Evolutionary conservation across 2,888 invertebrate species (phyloP).

Genomic region (Philopedon plagiatum): DNA sequence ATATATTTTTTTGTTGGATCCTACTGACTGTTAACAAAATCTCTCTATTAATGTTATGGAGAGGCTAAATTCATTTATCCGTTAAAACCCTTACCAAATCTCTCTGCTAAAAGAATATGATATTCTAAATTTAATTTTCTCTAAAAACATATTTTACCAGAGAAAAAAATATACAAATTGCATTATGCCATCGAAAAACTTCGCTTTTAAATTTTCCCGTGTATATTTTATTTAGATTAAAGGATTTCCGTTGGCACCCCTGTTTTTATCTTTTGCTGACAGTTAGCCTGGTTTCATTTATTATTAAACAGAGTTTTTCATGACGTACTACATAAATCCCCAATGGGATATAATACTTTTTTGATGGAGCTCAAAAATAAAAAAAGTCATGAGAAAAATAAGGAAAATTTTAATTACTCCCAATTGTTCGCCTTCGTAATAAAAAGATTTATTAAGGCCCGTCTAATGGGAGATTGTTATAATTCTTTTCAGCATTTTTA

Average conservation of each 20-base stretch:
- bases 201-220: conserved; percentile 36
- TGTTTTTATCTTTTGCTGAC: conserved; percentile 49
- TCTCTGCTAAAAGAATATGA: background rate
- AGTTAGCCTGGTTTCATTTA: conserved; percentile 49
- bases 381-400: conserved; percentile 3
- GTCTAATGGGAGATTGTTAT: background rate
- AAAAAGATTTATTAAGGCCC: conserved; percentile 5
- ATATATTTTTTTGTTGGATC: too few species aligned
- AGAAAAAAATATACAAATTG: conserved; percentile 19
- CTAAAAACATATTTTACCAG: conserved; percentile 10
- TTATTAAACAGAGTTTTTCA: conserved; percentile 47
- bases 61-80: too few species aligned
- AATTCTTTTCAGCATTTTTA: background rate
- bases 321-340: conserved; percentile 38
- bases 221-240: conserved; percentile 52
- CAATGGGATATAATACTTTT: conserved; percentile 37
- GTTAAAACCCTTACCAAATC: background rate
- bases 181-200: conserved; percentile 12
- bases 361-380: conserved; percentile 20
- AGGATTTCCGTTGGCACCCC: conserved; percentile 47
- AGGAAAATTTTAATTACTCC: conserved; percentile 1
- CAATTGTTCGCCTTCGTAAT: background rate
- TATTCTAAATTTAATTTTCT: conserved; percentile 26
- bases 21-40: too few species aligned
- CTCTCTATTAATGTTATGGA: too few species aligned